These are phyloP conservation scores for Cephalopterus ornatus DNA, from an alignment of 2,113 vertebrate species.

Conservation along the genomic window DNA sequence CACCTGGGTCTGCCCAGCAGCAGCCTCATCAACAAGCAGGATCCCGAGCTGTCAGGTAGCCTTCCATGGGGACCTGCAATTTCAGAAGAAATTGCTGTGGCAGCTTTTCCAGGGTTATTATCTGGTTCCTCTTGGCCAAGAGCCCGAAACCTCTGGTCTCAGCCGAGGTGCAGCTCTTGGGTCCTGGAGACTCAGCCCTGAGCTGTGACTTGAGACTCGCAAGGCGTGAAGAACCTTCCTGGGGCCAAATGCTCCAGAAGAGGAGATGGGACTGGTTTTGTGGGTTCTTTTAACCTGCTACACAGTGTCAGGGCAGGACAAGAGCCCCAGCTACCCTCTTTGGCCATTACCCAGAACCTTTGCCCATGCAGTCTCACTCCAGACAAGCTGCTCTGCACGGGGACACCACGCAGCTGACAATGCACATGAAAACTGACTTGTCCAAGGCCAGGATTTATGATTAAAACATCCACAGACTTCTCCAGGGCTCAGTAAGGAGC, in stretches of 20 bases:
- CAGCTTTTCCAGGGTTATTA: neutral
- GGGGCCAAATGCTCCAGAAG: neutral
- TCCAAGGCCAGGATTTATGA: neutral
- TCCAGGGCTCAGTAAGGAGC: neutral
- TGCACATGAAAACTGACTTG: neutral
- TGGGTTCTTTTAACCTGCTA: neutral
- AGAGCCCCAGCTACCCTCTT: neutral
- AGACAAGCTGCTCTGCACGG: neutral
- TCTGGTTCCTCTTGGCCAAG: neutral
- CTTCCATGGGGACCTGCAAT: neutral
- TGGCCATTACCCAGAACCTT: too few species aligned
- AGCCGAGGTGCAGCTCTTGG: neutral
- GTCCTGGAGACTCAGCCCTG: neutral
- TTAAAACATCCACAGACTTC: neutral
- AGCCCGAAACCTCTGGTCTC: neutral
- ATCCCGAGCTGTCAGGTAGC: neutral
- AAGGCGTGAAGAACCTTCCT: neutral
- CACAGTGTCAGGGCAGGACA: accelerated
- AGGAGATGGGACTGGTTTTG: neutral
- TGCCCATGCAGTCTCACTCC: accelerated
- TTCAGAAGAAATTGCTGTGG: neutral
- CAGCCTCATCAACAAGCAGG: neutral
- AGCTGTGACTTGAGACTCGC: neutral
- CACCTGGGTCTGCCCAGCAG: neutral
- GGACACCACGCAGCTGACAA: accelerated